Evolutionary conservation across 2,888 invertebrate genomes (phyloP), one percentile per base, ranked within the genome.

Genomic region (Epistrophella euchroma): DNA sequence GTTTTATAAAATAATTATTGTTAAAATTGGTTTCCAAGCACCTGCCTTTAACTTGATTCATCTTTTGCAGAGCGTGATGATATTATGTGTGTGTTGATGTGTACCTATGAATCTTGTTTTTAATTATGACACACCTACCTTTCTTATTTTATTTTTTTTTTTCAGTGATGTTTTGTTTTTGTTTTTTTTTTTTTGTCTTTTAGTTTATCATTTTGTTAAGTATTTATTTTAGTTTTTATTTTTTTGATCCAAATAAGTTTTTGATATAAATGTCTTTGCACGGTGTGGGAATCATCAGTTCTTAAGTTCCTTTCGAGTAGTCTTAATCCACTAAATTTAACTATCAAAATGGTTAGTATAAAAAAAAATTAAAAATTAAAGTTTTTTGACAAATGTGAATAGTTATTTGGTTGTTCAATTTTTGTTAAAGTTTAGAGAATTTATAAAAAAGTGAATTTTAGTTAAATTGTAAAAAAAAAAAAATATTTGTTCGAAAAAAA

Each of bases 231-330:
- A n/a, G 19, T 47, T 32, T 15, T 52, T 28, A 11, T 37, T 70
- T 56, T 56, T 22, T 52, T 52, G 52, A 25, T 68, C 68, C 37
- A 68, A 25, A 62, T 58, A 25, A 45, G 22, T 84, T 89, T 89
- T 90, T 89, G 74, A 89, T 91, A 91, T 91, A 91, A 92, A 91
- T 91, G 90, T 90, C 85, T 89, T 89, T 88, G 89, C 84, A 76
- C 87, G 76, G 89, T 88, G 87, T 89, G 90, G 89, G 89, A 89
- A 91, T 89, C 90, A 91, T 92, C 91, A 91, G 91, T 91, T 90
- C 90, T 89, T 90, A 89, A 89, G 89, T 90, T 90, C 89, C 89
- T 90, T 90, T 91, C 90, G 89, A 89, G 88, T 89, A 89, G 90
- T 88, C 83, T 89, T 90, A 91, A 90, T 88, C 88, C 89, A 76